Evolutionary conservation across 2,888 invertebrate genomes (phyloP).

Genomic region (Zele albiditarsus): DNA sequence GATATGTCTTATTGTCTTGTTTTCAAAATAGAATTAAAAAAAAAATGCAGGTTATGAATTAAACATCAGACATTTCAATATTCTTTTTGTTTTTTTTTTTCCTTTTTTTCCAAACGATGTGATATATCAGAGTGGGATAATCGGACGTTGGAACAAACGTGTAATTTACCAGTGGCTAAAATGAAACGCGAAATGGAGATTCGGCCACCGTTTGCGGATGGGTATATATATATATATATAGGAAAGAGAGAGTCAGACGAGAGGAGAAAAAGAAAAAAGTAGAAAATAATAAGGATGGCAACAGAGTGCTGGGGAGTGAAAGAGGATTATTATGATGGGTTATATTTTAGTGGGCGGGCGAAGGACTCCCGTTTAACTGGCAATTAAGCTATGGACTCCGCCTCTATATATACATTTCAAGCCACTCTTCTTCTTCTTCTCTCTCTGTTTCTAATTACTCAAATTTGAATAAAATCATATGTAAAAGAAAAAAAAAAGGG

Average conservation of each 20-base stretch:
- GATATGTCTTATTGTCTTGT: constrained; percentile 47
- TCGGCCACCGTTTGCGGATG: constrained; percentile 47
- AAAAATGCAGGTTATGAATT: constrained; percentile 57
- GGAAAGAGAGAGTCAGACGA: constrained; percentile 39
- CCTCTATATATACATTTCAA: constrained; percentile 56
- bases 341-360: constrained; percentile 70
- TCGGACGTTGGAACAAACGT: constrained; percentile 66
- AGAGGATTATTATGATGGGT: constrained; percentile 66
- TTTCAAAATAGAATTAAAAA: constrained; percentile 65
- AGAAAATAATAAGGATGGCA: constrained; percentile 26
- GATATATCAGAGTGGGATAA: constrained; percentile 39
- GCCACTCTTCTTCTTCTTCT: constrained; percentile 58
- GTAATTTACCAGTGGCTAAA: constrained; percentile 70
- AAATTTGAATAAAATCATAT: not conserved
- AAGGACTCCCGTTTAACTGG: constrained; percentile 71
- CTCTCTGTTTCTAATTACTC: constrained; percentile 36
- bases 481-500: not conserved
- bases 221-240: constrained; percentile 48
- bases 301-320: constrained; percentile 43
- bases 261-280: constrained; percentile 36
- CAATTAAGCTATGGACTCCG: constrained; percentile 68
- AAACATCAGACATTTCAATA: constrained; percentile 49
- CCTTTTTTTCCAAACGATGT: constrained; percentile 10
- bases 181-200: constrained; percentile 52
- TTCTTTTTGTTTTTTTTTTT: constrained; percentile 34